phyloP scores from a whole-genome alignment of 2,797 vertebrate species.

The Chaetophractus vellerosus region DNA sequence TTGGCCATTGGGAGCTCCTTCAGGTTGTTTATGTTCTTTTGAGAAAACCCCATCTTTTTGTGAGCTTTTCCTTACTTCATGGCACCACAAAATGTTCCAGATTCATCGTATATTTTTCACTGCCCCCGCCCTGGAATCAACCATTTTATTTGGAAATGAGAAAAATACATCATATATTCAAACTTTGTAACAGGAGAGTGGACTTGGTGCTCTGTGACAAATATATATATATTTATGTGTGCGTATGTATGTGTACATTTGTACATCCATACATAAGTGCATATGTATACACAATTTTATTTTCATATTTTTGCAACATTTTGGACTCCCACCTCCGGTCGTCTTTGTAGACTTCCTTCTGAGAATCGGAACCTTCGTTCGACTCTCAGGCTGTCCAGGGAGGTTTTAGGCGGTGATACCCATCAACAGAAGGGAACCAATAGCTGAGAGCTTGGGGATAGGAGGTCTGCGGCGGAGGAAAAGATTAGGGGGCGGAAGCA shows the following conservation, averaged over 20 bases:
- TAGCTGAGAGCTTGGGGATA: not conserved
- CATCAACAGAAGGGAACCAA: not conserved
- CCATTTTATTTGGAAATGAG: not conserved
- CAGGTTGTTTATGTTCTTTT: not conserved
- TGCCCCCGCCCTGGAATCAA: not conserved
- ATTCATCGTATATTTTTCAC: not conserved
- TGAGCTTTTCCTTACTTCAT: not conserved
- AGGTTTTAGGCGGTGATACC: conserved; percentile 70
- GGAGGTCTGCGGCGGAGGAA: not conserved
- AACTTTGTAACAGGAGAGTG: not conserved
- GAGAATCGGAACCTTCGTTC: conserved; percentile 58
- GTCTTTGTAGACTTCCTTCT: not conserved
- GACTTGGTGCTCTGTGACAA: not conserved
- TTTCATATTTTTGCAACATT: not conserved
- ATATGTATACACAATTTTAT: not conserved
- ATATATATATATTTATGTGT: no score
- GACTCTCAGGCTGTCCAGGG: conserved; percentile 25
- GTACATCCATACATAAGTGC: not conserved
- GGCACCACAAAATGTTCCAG: not conserved
- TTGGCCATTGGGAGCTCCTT: not conserved
- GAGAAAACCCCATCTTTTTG: not conserved
- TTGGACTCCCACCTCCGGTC: no score
- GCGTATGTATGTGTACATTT: not conserved
- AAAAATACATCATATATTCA: not conserved
- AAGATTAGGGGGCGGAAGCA: not conserved